These are phyloP conservation scores for Stenoptilia bipunctidactyla DNA, from an alignment of 2,888 invertebrate species.

Conservation along the genomic window DNA sequence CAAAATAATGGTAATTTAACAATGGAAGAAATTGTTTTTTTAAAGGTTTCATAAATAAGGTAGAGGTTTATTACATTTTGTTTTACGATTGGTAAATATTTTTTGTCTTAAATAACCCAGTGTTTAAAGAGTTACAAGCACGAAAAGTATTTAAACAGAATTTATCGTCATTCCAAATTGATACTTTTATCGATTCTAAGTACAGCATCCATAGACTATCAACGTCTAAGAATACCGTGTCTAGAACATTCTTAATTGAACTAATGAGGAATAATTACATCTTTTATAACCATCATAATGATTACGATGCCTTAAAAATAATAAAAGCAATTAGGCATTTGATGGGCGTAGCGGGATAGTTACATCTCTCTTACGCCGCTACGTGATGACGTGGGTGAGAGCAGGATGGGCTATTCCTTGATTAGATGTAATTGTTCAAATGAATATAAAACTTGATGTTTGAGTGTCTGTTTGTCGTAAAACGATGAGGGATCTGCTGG, in stretches of 20 bases:
- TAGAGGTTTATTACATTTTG: no score
- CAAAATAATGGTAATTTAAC: no score
- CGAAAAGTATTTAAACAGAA: no score
- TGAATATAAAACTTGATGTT: constrained; percentile 69
- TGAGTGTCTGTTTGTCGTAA: constrained; percentile 66
- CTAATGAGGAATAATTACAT: constrained; percentile 72
- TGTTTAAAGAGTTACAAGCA: no score
- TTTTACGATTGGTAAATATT: no score
- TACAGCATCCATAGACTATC: no score
- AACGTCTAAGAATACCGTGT: no score
- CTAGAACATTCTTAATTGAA: constrained; percentile 71
- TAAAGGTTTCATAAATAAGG: no score
- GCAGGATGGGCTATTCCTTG: constrained; percentile 31
- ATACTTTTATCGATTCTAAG: no score
- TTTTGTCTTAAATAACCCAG: no score
- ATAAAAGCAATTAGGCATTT: constrained; percentile 70
- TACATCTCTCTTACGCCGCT: constrained; percentile 32
- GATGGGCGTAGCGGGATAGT: constrained; percentile 52
- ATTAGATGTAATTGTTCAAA: constrained; percentile 69
- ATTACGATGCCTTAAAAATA: constrained; percentile 71
- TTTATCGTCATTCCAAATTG: no score
- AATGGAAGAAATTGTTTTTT: no score
- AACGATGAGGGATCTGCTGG: constrained; percentile 33
- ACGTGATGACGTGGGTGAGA: constrained; percentile 25
- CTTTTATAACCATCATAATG: constrained; percentile 69